Conservation (phyloP, 2,113 vertebrate genomes). For the Xiphias gladius region DNA sequence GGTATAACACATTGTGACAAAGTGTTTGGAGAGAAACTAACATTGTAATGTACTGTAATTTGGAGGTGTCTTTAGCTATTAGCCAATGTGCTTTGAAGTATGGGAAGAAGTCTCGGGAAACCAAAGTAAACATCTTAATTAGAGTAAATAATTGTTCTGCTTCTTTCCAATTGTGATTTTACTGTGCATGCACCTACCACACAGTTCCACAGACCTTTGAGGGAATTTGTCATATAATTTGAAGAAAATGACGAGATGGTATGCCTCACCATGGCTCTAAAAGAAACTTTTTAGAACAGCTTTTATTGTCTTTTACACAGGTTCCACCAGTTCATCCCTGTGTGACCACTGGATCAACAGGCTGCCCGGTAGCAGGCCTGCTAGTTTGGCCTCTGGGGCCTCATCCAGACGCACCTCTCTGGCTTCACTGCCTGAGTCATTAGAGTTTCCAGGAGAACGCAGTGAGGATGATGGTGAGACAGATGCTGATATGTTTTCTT, state of each 20-base stretch:
- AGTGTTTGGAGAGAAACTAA: no score
- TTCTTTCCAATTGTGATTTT: background rate
- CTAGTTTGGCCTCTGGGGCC: conserved; percentile 94
- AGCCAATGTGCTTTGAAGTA: background rate
- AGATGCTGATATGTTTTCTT: conserved; percentile 3
- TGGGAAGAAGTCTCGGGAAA: background rate
- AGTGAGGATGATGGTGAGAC: conserved; percentile 95
- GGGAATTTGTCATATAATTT: background rate
- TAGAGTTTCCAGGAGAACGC: conserved; percentile 91
- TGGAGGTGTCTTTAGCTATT: no score
- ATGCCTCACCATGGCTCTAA: background rate
- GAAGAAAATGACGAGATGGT: background rate
- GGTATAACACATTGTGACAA: no score
- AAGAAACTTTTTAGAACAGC: background rate
- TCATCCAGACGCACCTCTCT: conserved; percentile 95
- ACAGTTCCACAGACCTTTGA: background rate
- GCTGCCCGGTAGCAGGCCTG: conserved; percentile 93
- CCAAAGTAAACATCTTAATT: background rate
- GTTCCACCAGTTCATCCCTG: conserved; percentile 97
- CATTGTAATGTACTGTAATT: no score
- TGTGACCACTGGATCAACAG: conserved; percentile 99
- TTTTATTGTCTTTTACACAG: conserved; percentile 77
- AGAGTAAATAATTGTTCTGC: no score
- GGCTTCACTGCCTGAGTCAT: conserved; percentile 94
- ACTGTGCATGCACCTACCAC: background rate